Evolutionary conservation across 2,888 invertebrate genomes (phyloP).

Genomic region (Rhorus exstirpatorius): DNA sequence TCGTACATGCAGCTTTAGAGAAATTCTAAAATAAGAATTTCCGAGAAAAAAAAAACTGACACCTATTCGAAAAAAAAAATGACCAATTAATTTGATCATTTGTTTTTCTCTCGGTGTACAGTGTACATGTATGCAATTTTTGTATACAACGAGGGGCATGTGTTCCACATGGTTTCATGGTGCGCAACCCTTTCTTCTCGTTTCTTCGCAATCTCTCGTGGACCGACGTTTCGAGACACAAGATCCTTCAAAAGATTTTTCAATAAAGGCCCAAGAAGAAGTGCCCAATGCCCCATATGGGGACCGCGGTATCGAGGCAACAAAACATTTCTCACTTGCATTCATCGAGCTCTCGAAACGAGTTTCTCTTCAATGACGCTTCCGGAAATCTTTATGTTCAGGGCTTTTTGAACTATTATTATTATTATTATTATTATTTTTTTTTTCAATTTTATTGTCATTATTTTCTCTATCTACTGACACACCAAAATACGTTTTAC

Average conservation of each 20-base stretch:
- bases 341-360: conserved; percentile 56
- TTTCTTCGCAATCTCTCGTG: conserved; percentile 4
- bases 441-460: conserved; percentile 8
- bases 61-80: no score
- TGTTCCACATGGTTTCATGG: background rate
- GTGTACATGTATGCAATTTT: background rate
- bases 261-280: conserved; percentile 27
- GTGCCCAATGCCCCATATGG: background rate
- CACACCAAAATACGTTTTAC: background rate
- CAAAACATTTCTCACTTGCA: conserved; percentile 34
- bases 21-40: no score
- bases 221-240: conserved; percentile 29
- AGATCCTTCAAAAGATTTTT: conserved; percentile 49
- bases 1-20: no score
- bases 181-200: conserved; percentile 7
- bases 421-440: conserved; percentile 11
- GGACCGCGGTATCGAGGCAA: conserved; percentile 26
- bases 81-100: no score
- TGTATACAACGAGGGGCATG: background rate
- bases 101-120: no score
- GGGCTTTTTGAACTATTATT: no score
- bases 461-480: background rate
- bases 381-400: conserved; percentile 51
- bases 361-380: conserved; percentile 50
- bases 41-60: no score